Evolutionary conservation across 2,113 vertebrate species (phyloP), one percentile per base, ranked within the genome.

Genomic region (Pterocles gutturalis): DNA sequence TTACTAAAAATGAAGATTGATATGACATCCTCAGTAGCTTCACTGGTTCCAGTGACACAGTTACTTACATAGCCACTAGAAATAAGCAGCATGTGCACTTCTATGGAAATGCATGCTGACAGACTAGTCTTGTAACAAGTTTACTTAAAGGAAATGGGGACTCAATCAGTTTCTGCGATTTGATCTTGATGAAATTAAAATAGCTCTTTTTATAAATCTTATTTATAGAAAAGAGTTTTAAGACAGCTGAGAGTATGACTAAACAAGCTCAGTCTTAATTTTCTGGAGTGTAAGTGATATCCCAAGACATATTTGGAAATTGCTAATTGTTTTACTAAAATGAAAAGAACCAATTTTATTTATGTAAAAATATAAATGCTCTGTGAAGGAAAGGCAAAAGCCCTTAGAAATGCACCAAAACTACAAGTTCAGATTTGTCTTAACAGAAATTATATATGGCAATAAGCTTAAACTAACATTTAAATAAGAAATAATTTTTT

Each of bases 31-130:
- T 70, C 0, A 1, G 57, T 53, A 58, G 26, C 14, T 66, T 54
- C 36, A 22, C 14, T 85, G 55, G 7, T 36, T 87, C 41, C 16
- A 21, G 46, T 33, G 41, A 54, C 36, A 45, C 10, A 20, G 53
- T 71, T 51, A 17, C 19, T 67, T 33, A 9, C 24, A 2, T 13
- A 67, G n/a, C 55, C 6, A 4, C 12, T 48, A 45, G 57, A 48
- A 31, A 21, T 33, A n/a, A 49, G 33, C n/a, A 38, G 11, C 46
- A 29, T 4, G 4, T 25, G 33, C 19, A 15, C 33, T 58, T 34
- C 51, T 7, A 6, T 2, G 33, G 83, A 57, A 75, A 28, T 7
- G 33, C 54, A 19, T 2, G 1, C 18, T 45, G 41, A 55, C 0
- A 5, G 60, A 9, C 10, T 34, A 5, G 17, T 21, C 57, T 69